Base-by-base conservation (phyloP, 2,113 vertebrate genomes). In the Condylura cristata region DNA sequence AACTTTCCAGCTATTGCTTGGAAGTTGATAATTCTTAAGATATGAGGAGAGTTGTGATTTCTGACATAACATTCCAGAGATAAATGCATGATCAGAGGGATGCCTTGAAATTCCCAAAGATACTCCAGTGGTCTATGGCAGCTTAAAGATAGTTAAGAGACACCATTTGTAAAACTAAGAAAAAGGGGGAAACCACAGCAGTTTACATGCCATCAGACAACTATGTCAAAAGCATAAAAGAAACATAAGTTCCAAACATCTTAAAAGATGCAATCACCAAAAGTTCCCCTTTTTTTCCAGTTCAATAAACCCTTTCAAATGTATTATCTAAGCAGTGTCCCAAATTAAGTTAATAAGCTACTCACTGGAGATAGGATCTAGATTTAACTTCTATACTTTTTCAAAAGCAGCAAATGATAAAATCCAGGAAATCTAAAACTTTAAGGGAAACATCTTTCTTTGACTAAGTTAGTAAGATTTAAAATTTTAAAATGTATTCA, bases 1-100 rank as follows among this genome's bases (percentile, higher is more conserved):
- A 99, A 99, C 96, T 99, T 98, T 99, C 99, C 99, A 99, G 99
- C 98, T 97, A 98, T 97, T 96, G 97, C 98, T 98, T 98, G 98
- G 97, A 98, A 99, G 97, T 98, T 98, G 98, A 99, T 99, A 99
- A 99, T 99, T 99, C 99, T 98, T 98, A 99, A 99, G 99, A 99
- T 99, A 99, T 98, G 99, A 99, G 99, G 99, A 99, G 99, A 98
- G 97, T 98, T 99, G 98, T 98, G 99, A 99, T 99, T 99, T 99
- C 99, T 99, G 99, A 99, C 99, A 99, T 98, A 98, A 98, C 99
- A 99, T 99, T 99, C 99, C 99, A 99, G 98, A 99, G 99, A 99
- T 99, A 99, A 99, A 99, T 96, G 96, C 95, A 97, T 98, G 99
- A 99, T 99, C 99, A 99, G 99, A 99, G 98, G 98, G 98, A 99